A percentile compares a stretch with the other conserved stretches of the same genome.
These are phyloP conservation scores for Diplodus puntazzo DNA, from an alignment of 2,797 vertebrate genomes.

Conservation along the genomic window DNA sequence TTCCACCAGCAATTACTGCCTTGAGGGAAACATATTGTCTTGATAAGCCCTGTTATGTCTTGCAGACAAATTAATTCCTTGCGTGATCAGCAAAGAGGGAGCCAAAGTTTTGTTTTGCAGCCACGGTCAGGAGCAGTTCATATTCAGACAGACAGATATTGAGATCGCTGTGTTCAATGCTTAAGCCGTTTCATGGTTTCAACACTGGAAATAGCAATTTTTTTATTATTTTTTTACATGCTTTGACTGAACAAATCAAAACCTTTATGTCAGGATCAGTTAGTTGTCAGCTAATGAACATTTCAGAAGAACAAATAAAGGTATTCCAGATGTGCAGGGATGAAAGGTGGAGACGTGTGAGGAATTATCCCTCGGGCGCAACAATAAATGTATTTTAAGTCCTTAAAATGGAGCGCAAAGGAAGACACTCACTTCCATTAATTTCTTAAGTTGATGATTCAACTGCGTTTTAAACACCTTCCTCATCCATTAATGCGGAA, in stretches of 20 bases:
- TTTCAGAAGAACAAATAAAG: not conserved
- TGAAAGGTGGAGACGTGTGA: not conserved
- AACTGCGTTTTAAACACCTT: not conserved
- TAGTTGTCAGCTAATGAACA: not conserved
- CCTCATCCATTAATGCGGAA: conserved; percentile 3
- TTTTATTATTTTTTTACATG: not conserved
- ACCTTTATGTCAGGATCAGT: not conserved
- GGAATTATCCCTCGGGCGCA: not conserved
- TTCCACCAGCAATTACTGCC: conserved; percentile 58
- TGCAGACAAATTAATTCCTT: conserved; percentile 55
- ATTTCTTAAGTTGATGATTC: not conserved
- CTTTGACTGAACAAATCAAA: not conserved
- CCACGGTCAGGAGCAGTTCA: conserved; percentile 51
- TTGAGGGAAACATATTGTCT: conserved; percentile 29
- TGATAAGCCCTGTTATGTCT: conserved; percentile 54
- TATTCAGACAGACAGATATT: conserved; percentile 13
- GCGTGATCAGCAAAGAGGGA: conserved; percentile 44
- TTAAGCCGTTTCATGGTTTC: not conserved
- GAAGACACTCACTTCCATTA: not conserved
- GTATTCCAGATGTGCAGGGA: not conserved
- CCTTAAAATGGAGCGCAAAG: not conserved
- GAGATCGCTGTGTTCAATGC: conserved; percentile 1
- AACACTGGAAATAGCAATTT: not conserved
- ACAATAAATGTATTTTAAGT: not conserved
- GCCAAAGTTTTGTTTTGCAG: conserved; percentile 41